Base-by-base conservation (phyloP, 2,888 invertebrate species). In the Stenodera caucasica region DNA sequence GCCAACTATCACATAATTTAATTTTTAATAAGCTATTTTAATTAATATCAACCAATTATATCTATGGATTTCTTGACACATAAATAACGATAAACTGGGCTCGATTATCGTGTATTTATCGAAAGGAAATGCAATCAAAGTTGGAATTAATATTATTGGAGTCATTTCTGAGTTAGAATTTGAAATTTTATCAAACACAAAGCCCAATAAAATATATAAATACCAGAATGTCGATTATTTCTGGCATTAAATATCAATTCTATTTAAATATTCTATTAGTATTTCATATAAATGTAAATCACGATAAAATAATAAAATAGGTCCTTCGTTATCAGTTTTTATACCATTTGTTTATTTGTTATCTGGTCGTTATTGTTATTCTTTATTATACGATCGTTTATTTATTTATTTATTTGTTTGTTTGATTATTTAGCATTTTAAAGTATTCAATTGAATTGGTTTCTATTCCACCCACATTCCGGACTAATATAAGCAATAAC, bases 281-380 rank as follows among this genome's bases (percentile, higher is more conserved):
- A 45, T 35, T 23, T 45, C 45, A 45, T 45, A 23, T 23, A 45
- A 45, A 45, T 45, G 45, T 45, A 45, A 45, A 45, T 45, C 45
- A 45, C 12, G 23, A 45, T 30, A 7, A 6, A 45, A 12, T 45
- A 23, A 45, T 45, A 23, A 45, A 45, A 45, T 45, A 12, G 12
- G 4, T 23, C 21, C 6, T 45, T 15, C 8, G n/a, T n/a, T 18
- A 30, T 4, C 26, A 26, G 26, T 30, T 30, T 30, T 30, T 30
- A 8, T 30, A 26, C 7, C 7, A 30, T 40, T 5, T 40, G 5
- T 18, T 9, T 18, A 40, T 18, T 45, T 23, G 21, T 45, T 45
- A 6, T 45, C 2, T 45, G 2, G 12, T 23, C 3, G 11, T 45
- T 30, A 30, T 30, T 30, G 9, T 30, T 30, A 30, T 15, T 21